phyloP scores from a whole-genome alignment of 2,797 vertebrate species.

The Sardinella longiceps region DNA sequence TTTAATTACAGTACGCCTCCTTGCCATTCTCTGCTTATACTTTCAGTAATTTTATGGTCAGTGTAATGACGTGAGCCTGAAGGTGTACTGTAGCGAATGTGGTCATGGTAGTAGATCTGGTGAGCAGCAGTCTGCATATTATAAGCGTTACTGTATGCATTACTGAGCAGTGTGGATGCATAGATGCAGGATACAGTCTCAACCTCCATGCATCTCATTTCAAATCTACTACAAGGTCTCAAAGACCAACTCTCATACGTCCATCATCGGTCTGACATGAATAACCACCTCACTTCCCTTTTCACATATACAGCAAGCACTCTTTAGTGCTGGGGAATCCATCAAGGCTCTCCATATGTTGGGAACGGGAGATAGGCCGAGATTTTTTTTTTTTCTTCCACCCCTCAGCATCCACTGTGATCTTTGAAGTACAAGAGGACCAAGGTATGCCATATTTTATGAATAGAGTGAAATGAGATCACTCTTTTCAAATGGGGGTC shows the following conservation, averaged over 20 bases:
- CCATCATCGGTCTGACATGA: neutral
- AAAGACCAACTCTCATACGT: neutral
- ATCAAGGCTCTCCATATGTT: neutral
- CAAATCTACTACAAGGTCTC: neutral
- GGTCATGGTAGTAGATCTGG: neutral
- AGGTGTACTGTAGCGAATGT: neutral
- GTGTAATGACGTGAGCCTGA: neutral
- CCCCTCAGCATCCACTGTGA: neutral
- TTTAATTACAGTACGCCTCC: neutral
- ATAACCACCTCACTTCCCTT: neutral
- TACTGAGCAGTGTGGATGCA: neutral
- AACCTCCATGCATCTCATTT: neutral
- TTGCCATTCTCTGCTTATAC: neutral
- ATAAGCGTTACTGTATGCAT: neutral
- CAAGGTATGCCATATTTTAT: conserved; percentile 18
- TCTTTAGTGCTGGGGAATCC: neutral
- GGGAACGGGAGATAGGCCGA: neutral
- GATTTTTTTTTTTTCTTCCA: neutral
- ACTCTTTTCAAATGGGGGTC: conserved; percentile 12
- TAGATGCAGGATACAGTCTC: neutral
- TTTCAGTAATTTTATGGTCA: neutral
- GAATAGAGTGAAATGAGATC: neutral
- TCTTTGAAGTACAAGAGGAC: conserved; percentile 7
- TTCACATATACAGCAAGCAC: neutral
- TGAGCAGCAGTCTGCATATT: neutral